Base-by-base conservation (phyloP, 2,113 vertebrate genomes). In the Bucco capensis region DNA sequence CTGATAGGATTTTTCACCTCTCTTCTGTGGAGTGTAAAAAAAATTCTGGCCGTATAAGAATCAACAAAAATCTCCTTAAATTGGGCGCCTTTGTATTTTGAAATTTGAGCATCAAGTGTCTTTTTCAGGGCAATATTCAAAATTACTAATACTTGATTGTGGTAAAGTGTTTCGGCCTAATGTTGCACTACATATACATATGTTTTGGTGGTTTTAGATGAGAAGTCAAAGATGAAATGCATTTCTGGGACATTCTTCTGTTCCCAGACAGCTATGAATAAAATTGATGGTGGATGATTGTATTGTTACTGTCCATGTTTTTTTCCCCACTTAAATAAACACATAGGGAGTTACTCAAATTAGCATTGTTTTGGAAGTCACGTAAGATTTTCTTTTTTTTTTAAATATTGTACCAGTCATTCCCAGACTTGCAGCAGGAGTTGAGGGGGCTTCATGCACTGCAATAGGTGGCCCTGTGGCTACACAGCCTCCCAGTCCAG, bases 191-290 rank as follows among this genome's bases (percentile, higher is more conserved):
- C 0, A 2, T 44, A 49, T 71, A 25, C 0, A 2, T 66, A 16
- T 10, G 8, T 82, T 50, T 35, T 62, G 22, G 19, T n/a, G 38
- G n/a, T 72, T 86, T 90, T 37, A 69, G 50, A 31, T 78, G 35
- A 38, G 30, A 90, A 64, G 44, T 62, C 56, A 60, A 80, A 83
- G 54, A 76, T 54, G 14, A 65, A n/a, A 85, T 70, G 38, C 19
- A 5, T 1, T 0, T 50, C 64, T 0, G 0, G 46, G 47, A 89
- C 61, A 40, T 27, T 56, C 6, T 80, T 66, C 21, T 19, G 40
- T 83, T 57, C n/a, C 27, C n/a, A 38, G 62, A 86, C 5, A 65
- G 14, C 44, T 60, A 3, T 0, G 1, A 60, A 46, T 80, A 64
- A 53, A 83, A 10, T 18, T 49, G 16, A 16, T 86, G 49, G 56